Percentiles rank a stretch among this genome's conserved stretches.
Conservation (phyloP, 1,140 invertebrate genomes). For the Drosophila mojavensis region DNA sequence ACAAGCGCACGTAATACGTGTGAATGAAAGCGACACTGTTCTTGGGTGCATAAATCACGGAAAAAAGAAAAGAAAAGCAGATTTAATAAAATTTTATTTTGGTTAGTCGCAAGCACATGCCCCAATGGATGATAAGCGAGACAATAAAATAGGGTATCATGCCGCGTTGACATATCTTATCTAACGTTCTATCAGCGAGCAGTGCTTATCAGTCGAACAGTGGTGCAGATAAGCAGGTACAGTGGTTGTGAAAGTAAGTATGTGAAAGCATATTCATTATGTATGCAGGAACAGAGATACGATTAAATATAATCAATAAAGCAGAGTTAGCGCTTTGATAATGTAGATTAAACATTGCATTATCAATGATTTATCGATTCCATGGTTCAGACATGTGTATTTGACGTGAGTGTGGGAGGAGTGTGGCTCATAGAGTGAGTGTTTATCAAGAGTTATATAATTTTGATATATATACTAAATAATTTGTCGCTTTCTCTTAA, state of each 20-base stretch:
- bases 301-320: slow-evolving; percentile 27
- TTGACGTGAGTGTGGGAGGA: too few species aligned
- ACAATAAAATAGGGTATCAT: slow-evolving; percentile 27
- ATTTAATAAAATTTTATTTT: slow-evolving; percentile 4
- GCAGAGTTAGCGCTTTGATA: slow-evolving; percentile 19
- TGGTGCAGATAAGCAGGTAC: slow-evolving; percentile 39
- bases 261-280: slow-evolving; percentile 11
- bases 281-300: slow-evolving; percentile 3
- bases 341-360: slow-evolving; percentile 21
- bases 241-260: slow-evolving; percentile 38
- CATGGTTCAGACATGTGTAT: background rate
- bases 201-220: slow-evolving; percentile 29
- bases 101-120: slow-evolving; percentile 10
- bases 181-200: slow-evolving; percentile 12
- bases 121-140: slow-evolving; percentile 21
- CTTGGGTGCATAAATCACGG: slow-evolving; percentile 34
- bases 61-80: background rate
- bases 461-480: too few species aligned
- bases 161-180: slow-evolving; percentile 35
- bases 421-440: too few species aligned
- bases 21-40: slow-evolving; percentile 54
- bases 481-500: too few species aligned
- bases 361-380: slow-evolving; percentile 40
- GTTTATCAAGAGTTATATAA: too few species aligned
- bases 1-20: background rate